Base-by-base conservation (phyloP, 2,797 vertebrate genomes). In the Phalanger gymnotis region DNA sequence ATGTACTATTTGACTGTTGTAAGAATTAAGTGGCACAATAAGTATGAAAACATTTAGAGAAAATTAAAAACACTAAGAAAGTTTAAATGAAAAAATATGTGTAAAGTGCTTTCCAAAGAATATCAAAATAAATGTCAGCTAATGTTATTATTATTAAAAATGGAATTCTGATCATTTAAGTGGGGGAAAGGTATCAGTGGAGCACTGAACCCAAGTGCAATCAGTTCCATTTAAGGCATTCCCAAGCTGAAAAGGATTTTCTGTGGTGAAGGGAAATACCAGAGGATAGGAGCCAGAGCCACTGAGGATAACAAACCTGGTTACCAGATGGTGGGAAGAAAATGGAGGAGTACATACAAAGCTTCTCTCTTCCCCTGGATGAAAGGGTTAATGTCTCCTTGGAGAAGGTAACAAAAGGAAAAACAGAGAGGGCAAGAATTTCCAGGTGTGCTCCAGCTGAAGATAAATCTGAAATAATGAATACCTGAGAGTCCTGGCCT, bases 181-280 rank as follows among this genome's bases (percentile, higher is more conserved):
- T 81, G 91, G 25, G 4, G 3, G 27, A 95, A 81, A 57, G 14
- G 34, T 1, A 53, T 34, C 47, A 94, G 7, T 1, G 1, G 56
- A 90, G 53, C 92, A 95, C 90, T 94, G 52, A 56, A 25, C 92
- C 93, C 94, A 95, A 93, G 95, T 96, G 90, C 96, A 94, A 95
- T 91, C 51, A 92, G 87, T 13, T 87, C 56, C 47, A 31, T 31
- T 89, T 61, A 87, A 54, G 30, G 53, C 55, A 30, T 89, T 34
- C 31, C 54, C 89, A 93, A 54, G 30, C 13, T 58, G 53, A 90
- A 90, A 47, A 61, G 40, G 61, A 92, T 94, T 96, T 90, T 27
- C 90, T 54, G n/a, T 0, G 6, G 16, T 30, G 11, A 57, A 27
- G 2, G 25, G 10, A 94, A 19, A 28, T 53, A 0, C 90, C 53